phyloP scores from a whole-genome alignment of 2,113 vertebrate genomes.

The Sphaerodactylus townsendi region DNA sequence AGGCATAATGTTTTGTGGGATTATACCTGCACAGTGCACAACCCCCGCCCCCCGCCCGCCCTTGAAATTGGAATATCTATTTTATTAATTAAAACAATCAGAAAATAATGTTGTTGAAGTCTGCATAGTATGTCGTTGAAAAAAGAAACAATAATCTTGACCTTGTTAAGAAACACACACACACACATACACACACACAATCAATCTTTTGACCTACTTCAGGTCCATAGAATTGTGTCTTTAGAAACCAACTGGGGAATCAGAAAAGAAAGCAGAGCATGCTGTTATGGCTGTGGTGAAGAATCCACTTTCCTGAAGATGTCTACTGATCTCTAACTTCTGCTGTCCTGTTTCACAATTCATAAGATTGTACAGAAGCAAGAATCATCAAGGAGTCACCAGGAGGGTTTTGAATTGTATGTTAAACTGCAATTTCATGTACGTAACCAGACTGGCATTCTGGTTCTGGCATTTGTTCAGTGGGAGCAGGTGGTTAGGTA shows the following conservation, averaged over 20 bases:
- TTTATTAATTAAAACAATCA: neutral
- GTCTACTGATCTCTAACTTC: neutral
- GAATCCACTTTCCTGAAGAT: neutral
- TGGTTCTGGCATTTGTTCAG: neutral
- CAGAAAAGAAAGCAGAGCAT: neutral
- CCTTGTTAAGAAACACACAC: neutral
- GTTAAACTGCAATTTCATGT: neutral
- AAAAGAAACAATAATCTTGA: neutral
- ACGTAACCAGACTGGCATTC: neutral
- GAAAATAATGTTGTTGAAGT: neutral
- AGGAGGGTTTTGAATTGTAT: neutral
- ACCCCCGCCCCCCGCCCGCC: too few relatives aligned
- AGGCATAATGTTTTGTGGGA: neutral
- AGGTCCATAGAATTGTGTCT: neutral
- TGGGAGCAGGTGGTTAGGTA: neutral
- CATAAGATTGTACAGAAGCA: neutral
- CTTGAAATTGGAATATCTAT: neutral
- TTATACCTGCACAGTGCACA: too few relatives aligned
- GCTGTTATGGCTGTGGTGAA: neutral
- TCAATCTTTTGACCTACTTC: too few relatives aligned
- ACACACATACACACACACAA: too few relatives aligned
- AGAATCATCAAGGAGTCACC: neutral
- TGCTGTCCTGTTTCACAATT: neutral
- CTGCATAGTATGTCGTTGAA: neutral
- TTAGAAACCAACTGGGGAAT: neutral